Evolutionary conservation across 2,888 invertebrate species (phyloP).

Genomic region (Caenorhabditis afra): DNA sequence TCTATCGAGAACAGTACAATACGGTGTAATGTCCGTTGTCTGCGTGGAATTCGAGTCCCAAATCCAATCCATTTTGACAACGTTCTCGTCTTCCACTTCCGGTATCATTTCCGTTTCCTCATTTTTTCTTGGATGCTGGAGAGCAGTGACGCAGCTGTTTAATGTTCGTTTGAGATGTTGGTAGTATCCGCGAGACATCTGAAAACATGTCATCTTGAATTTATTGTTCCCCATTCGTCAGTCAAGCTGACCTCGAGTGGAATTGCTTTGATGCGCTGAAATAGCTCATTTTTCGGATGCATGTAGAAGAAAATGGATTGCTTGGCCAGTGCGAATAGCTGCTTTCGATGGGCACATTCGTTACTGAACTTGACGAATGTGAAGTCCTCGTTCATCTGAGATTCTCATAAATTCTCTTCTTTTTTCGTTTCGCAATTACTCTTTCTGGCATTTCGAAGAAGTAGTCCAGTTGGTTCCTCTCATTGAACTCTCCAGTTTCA

Average conservation of each 20-base stretch:
- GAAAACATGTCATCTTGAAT: background rate
- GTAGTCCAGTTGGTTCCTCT: background rate
- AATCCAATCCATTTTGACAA: background rate
- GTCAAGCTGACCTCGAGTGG: constrained; percentile 6
- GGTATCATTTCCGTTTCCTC: too few relatives aligned
- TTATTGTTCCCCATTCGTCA: background rate
- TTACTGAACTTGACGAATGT: background rate
- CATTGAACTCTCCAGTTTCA: background rate
- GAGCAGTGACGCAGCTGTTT: background rate
- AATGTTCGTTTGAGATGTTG: background rate
- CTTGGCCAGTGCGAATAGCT: background rate
- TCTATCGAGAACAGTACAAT: too few relatives aligned
- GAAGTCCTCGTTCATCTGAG: constrained; percentile 2
- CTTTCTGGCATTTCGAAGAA: constrained; percentile 3
- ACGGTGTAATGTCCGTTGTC: too few relatives aligned
- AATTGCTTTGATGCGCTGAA: background rate
- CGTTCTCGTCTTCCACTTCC: background rate
- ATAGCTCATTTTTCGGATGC: background rate
- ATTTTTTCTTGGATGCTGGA: too few relatives aligned
- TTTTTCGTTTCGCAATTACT: background rate
- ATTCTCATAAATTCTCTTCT: background rate
- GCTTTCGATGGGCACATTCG: background rate
- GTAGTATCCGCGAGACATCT: background rate
- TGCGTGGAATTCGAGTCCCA: too few relatives aligned
- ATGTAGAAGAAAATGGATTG: background rate